Evolutionary conservation across 1,140 invertebrate species (phyloP).

Genomic region (Cyclina sinensis): DNA sequence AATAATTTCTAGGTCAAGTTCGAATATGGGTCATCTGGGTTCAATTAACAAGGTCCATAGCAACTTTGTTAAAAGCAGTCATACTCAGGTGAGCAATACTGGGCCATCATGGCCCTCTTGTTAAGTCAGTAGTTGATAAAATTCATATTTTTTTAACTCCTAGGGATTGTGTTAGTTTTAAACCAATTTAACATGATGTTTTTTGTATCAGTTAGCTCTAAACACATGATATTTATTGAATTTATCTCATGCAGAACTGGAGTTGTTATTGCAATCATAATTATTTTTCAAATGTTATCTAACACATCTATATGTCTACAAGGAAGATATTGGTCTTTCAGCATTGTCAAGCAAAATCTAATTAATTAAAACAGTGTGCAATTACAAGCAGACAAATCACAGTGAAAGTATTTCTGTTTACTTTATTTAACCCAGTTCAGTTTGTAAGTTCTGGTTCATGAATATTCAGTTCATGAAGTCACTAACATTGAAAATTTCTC

Average conservation of each 20-base stretch:
- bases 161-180: conserved; percentile 38
- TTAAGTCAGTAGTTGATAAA: conserved; percentile 48
- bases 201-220: conserved; percentile 24
- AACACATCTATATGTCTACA: conserved; percentile 39
- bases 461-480: conserved; percentile 52
- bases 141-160: conserved; percentile 31
- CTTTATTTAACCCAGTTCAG: conserved; percentile 43
- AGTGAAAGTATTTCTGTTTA: conserved; percentile 55
- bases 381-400: conserved; percentile 52
- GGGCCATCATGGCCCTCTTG: too few species aligned
- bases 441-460: conserved; percentile 54
- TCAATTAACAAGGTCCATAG: too few species aligned
- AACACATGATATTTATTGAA: conserved; percentile 27
- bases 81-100: too few species aligned
- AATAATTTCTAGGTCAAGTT: too few species aligned
- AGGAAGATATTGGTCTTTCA: conserved; percentile 48
- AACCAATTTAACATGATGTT: conserved; percentile 33
- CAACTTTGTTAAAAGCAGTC: too few species aligned
- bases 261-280: too few species aligned
- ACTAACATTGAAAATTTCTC: conserved; percentile 52
- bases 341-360: conserved; percentile 44
- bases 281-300: conserved; percentile 8
- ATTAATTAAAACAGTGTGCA: conserved; percentile 51
- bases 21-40: too few species aligned
- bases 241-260: neutral